A percentile compares a stretch with the other conserved stretches of the same genome.
Conservation (phyloP, 2,888 invertebrate species). For the Lepeophtheirus nordmannii region DNA sequence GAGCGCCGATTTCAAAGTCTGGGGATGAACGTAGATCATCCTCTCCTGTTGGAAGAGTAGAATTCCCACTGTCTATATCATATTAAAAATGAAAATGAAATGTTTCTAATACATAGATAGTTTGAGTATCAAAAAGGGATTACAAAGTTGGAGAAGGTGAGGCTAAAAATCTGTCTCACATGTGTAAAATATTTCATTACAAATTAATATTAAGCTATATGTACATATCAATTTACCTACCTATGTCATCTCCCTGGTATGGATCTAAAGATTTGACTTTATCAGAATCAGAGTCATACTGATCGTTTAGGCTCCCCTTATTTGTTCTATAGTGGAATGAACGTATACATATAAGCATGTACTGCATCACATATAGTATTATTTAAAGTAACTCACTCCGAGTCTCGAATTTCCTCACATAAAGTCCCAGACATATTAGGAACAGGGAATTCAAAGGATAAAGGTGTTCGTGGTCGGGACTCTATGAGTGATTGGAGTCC, state of each 20-base stretch:
- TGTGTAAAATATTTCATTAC: background rate
- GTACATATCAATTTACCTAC: background rate
- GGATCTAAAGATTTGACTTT: too few species aligned
- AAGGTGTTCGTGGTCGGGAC: background rate
- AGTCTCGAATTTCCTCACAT: background rate
- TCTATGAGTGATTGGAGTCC: constrained; percentile 33
- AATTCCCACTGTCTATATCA: background rate
- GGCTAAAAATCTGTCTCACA: background rate
- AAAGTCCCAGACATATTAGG: background rate
- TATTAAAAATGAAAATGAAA: background rate
- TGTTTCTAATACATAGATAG: too few species aligned
- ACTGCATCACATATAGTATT: background rate
- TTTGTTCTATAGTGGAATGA: background rate
- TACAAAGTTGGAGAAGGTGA: too few species aligned
- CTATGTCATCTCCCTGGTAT: background rate
- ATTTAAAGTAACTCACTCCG: background rate
- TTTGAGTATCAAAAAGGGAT: too few species aligned
- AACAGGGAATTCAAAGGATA: background rate
- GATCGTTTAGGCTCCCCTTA: background rate
- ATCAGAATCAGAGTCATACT: background rate
- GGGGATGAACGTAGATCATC: background rate
- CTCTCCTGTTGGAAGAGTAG: background rate
- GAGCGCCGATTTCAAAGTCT: background rate
- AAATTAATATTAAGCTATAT: background rate
- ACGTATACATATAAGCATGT: too few species aligned